A percentile compares a stretch with the other conserved stretches of the same genome.
Evolutionary conservation across 2,888 invertebrate genomes (phyloP).

Genomic region (Plusia festucae): DNA sequence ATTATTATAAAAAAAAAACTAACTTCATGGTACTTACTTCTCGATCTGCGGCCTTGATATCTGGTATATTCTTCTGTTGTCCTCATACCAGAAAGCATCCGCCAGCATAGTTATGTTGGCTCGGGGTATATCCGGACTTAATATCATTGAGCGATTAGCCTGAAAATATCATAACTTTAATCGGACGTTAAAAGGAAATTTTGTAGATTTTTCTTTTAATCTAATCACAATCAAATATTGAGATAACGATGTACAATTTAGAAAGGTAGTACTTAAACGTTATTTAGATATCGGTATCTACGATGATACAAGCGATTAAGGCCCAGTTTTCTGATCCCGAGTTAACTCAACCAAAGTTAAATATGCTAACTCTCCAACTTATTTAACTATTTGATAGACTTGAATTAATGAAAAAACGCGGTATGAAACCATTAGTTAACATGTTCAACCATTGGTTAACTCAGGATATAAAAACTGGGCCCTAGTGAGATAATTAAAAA

Average conservation of each 20-base stretch:
- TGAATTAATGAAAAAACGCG: too few species aligned
- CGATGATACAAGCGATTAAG: not conserved
- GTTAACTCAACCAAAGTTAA: too few species aligned
- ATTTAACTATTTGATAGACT: too few species aligned
- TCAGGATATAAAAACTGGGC: too few species aligned
- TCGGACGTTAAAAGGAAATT: not conserved
- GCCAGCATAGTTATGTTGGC: slow-evolving; percentile 73
- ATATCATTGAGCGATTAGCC: slow-evolving; percentile 80
- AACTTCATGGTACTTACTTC: slow-evolving; percentile 69
- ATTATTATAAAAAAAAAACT: too few species aligned
- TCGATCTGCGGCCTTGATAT: slow-evolving; percentile 80
- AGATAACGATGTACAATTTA: slow-evolving; percentile 16
- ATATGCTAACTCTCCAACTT: too few species aligned
- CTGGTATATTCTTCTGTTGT: slow-evolving; percentile 85
- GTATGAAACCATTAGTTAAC: too few species aligned
- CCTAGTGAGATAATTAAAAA: not conserved
- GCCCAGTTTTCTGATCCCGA: too few species aligned
- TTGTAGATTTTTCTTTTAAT: slow-evolving; percentile 7
- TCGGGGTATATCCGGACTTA: slow-evolving; percentile 64
- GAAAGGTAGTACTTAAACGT: slow-evolving; percentile 8
- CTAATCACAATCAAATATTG: slow-evolving; percentile 27
- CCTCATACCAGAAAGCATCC: slow-evolving; percentile 88
- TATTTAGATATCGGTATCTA: not conserved
- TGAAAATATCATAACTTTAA: slow-evolving; percentile 53
- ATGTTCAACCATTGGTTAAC: too few species aligned